Percentiles rank a stretch among this genome's conserved stretches.
Conservation (phyloP, 2,797 vertebrate genomes). For the Lepilemur ruficaudatus region DNA sequence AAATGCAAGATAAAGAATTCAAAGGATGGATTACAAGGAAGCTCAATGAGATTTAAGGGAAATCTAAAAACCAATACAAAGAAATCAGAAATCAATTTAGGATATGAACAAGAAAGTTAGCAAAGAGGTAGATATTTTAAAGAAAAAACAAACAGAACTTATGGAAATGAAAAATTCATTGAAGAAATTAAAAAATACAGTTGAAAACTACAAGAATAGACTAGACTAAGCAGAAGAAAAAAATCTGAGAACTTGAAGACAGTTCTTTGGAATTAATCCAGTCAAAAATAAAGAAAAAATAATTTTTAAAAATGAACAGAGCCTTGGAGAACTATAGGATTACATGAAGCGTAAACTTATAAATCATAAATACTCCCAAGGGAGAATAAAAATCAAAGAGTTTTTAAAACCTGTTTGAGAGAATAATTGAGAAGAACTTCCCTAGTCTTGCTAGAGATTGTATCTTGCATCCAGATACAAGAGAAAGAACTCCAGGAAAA, state of each 20-base stretch:
- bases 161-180: neutral
- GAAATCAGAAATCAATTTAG: neutral
- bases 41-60: neutral
- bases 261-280: neutral
- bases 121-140: neutral
- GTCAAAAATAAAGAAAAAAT: neutral
- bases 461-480: neutral
- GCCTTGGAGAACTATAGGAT: neutral
- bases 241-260: neutral
- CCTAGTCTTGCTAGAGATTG: neutral
- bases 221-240: neutral
- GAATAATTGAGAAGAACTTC: neutral
- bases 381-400: too few relatives aligned
- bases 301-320: neutral
- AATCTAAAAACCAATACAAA: neutral
- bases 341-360: neutral
- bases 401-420: too few relatives aligned
- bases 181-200: neutral
- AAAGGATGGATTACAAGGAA: neutral
- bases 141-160: neutral
- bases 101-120: neutral
- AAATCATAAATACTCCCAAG: too few relatives aligned
- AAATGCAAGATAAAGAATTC: neutral
- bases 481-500: neutral
- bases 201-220: neutral